Base-by-base conservation (phyloP, 2,888 invertebrate genomes). In the Beris chalybata region DNA sequence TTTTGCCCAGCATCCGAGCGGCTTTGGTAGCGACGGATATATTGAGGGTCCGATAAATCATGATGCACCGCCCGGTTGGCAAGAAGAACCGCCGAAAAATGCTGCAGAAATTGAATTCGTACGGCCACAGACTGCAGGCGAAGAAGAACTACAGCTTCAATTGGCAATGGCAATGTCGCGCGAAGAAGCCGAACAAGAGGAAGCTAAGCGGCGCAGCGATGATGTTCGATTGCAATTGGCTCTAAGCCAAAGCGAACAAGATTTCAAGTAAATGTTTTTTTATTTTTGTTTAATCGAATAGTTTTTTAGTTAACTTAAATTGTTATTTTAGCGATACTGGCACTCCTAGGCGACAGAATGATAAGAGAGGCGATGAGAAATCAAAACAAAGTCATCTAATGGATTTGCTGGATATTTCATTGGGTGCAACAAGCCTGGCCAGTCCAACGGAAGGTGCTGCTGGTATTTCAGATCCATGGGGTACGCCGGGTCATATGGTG, bases 151-250 rank as follows among this genome's bases (percentile, higher is more conserved):
- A 71, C 99, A 99, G 81, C 84, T 99, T 72, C 98, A 99, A 83
- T 85, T 99, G 76, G 99, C 99, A 56, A 85, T 99, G 78, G 99
- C 98, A 65, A 97, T 99, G 94, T 95, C 95, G 57, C 89, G 97
- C 70, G 99, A 99, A 82, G 99, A 99, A 83, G 97, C 97, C 38
- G 98, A 99, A 77, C 91, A 95, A 74, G 97, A 97, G 79, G 95
- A 97, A 82, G 90, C 95, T 72, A 88, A 95, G 77, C 85, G 95
- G 67, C 90, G 96, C 71, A 94, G 94, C 73, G 98, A 99, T 81
- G 97, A 98, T 82, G 95, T 97, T 71, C 87, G 97, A 71, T 85
- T 99, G 73, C 97, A 97, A 83, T 85, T 99, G 80, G 97, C 97
- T 47, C 85, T 98, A 73, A 92, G 92, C 78, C 95, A 97, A 83